Base-by-base conservation (phyloP, 2,113 vertebrate genomes). In the Hemicordylus capensis region DNA sequence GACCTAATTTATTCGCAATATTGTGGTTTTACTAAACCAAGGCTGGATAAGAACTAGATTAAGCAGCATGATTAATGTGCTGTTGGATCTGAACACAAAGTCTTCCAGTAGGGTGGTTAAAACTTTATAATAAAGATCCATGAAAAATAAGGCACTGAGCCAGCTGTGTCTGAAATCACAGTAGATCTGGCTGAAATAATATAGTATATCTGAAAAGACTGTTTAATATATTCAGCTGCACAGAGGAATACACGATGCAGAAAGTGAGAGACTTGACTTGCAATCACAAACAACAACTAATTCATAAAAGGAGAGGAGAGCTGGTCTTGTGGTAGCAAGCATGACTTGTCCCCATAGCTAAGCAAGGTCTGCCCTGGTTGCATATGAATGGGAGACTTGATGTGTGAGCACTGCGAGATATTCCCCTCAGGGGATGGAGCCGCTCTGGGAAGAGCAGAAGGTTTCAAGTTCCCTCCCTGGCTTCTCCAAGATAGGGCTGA, bases 11-110 rank as follows among this genome's bases (percentile, higher is more conserved):
- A 58, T 86, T 81, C 89, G 69, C 80, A 88, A 8, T 89, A 75
- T 77, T 89, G 67, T 90, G 76, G 59, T 56, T 90, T 93, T 87
- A 82, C 79, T 91, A 85, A 93, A 90, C 79, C 87, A 91, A 93
- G 89, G 91, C 91, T 81, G 93, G 85, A 92, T 90, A 83, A 87
- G 80, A 90, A 28, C 54, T 83, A 83, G 89, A 92, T 91, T 91
- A 93, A 83, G 76, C 88, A 83, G 2, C 34, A 54, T 92, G 89
- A 93, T 91, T 92, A 93, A 93, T 89, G 67, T 78, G 69, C 84
- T 92, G 74, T 88, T 87, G 15, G 42, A 56, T 72, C 51, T 42
- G 84, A 81, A 76, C 34, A 37, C 0, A 88, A 89, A 91, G 84
- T 87, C 88, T 92, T 83, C 81, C 70, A 81, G 64, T 39, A 39